These are phyloP conservation scores for Drosophila fulvimacula DNA, from an alignment of 2,888 invertebrate species.

Conservation along the genomic window DNA sequence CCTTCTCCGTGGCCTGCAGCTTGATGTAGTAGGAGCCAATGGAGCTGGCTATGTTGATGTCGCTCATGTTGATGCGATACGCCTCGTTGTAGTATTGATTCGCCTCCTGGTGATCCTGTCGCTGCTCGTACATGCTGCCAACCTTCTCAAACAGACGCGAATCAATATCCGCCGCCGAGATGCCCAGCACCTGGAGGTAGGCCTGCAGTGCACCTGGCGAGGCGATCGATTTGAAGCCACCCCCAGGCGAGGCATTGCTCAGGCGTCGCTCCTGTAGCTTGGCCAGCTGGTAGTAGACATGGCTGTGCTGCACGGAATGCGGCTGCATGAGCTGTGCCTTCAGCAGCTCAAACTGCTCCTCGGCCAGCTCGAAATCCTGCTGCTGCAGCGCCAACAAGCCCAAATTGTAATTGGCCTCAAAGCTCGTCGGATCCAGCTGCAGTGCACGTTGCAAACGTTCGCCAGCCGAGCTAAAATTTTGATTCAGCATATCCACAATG, in stretches of 20 bases:
- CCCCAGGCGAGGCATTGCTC: constrained; percentile 27
- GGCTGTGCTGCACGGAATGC: constrained; percentile 85
- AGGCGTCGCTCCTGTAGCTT: constrained; percentile 88
- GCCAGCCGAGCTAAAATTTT: constrained; percentile 89
- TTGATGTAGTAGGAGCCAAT: constrained; percentile 95
- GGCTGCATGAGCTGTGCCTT: constrained; percentile 85
- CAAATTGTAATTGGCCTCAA: constrained; percentile 93
- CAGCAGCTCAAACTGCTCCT: constrained; percentile 91
- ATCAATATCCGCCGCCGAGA: constrained; percentile 94
- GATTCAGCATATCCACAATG: constrained; percentile 90
- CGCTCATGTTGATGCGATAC: constrained; percentile 83
- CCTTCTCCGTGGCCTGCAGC: constrained; percentile 94
- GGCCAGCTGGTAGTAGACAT: constrained; percentile 90
- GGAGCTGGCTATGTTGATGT: constrained; percentile 92
- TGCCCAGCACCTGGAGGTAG: constrained; percentile 91
- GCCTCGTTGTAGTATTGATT: constrained; percentile 84
- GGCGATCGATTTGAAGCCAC: constrained; percentile 46
- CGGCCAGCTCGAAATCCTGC: constrained; percentile 90
- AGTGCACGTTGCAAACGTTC: constrained; percentile 91
- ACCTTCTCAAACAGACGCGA: constrained; percentile 94
- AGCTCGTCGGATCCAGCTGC: constrained; percentile 91
- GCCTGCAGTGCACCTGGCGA: constrained; percentile 88
- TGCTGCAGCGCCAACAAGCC: constrained; percentile 86
- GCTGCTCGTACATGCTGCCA: constrained; percentile 94
- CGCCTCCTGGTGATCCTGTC: constrained; percentile 96